These are phyloP conservation scores for Tetragonisca angustula DNA, from an alignment of 2,888 invertebrate species.

Conservation along the genomic window DNA sequence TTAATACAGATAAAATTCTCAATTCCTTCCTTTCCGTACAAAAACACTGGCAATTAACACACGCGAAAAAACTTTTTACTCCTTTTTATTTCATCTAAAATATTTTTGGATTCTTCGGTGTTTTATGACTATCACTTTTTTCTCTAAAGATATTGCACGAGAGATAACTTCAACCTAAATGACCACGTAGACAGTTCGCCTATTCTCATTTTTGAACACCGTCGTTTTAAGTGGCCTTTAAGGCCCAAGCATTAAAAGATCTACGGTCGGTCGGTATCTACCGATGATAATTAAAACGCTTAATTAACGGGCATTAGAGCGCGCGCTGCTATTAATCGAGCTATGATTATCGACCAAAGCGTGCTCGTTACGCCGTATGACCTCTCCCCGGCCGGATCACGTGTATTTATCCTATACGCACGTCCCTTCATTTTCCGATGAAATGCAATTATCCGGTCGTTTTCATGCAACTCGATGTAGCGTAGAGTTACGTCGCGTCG, in stretches of 20 bases:
- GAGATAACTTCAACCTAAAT: neutral
- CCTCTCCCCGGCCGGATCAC: constrained; percentile 12
- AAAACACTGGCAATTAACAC: neutral
- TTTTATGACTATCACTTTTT: neutral
- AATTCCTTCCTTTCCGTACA: too few species aligned
- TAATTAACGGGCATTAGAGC: constrained; percentile 36
- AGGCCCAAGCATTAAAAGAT: neutral
- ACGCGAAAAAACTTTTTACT: neutral
- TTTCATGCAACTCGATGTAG: constrained; percentile 50
- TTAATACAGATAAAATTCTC: too few species aligned
- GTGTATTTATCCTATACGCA: constrained; percentile 22
- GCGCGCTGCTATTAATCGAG: constrained; percentile 44
- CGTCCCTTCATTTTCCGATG: constrained; percentile 30
- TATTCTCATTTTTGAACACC: neutral
- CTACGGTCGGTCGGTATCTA: neutral
- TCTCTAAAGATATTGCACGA: neutral
- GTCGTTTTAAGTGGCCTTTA: neutral
- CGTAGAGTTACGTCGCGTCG: constrained; percentile 48
- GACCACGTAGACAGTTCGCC: too few species aligned
- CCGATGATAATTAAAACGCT: constrained; percentile 23
- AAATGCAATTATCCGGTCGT: constrained; percentile 42
- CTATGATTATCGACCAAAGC: constrained; percentile 34
- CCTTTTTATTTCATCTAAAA: neutral
- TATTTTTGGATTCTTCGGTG: neutral
- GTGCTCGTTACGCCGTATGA: constrained; percentile 34